Conservation (phyloP, 2,888 invertebrate genomes). For the Phengaris alcon region DNA sequence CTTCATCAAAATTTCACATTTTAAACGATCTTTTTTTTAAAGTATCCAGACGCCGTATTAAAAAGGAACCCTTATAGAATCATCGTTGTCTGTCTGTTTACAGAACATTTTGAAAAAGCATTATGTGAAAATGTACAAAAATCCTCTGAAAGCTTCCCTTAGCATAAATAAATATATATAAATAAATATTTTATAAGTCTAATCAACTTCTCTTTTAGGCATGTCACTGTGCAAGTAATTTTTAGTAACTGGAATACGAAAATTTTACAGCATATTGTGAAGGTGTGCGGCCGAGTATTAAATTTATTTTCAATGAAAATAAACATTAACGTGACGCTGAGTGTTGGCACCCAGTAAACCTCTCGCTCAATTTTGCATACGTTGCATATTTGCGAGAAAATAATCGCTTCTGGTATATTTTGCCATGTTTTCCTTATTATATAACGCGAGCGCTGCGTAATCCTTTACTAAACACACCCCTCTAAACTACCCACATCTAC, state of each 20-base stretch:
- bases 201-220: neutral
- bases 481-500: neutral
- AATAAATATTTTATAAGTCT: no score
- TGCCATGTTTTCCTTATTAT: neutral
- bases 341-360: neutral
- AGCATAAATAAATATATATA: no score
- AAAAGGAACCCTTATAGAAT: no score
- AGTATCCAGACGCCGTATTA: no score
- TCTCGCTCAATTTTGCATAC: slow-evolving; percentile 11
- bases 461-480: slow-evolving; percentile 1
- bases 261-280: neutral
- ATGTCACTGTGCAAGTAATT: neutral
- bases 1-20: neutral
- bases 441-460: neutral
- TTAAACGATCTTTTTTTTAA: neutral
- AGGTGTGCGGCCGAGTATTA: neutral
- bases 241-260: neutral
- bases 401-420: neutral
- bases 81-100: no score
- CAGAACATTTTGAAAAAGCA: no score
- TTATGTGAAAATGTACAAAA: no score
- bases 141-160: no score
- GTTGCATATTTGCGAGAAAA: neutral
- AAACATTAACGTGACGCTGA: neutral
- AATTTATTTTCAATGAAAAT: neutral